Evolutionary conservation across 2,797 vertebrate species (phyloP), one percentile per base, ranked within the genome.

Genomic region (Pangasius mekongensis): DNA sequence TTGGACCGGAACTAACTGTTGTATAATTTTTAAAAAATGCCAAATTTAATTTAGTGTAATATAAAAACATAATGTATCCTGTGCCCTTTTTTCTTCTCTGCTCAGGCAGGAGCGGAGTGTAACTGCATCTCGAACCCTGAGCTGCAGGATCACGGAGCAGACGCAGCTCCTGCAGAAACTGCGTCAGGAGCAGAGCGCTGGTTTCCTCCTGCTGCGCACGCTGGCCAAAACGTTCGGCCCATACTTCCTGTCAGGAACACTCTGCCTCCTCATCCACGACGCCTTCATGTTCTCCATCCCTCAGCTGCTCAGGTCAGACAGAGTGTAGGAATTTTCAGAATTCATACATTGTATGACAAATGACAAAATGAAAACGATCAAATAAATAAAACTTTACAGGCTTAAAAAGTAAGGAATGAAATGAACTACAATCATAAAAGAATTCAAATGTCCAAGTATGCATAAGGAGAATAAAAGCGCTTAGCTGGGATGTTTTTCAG

Each of bases 261-360:
- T 95, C 71, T 95, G 93, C 91, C 94, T 97, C 83, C 4, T 97
- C 88, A 60, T 95, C 88, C 94, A 97, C 2, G 97, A 98, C 1
- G 69, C 94, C 90, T 95, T 97, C 94, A 93, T 97, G 95, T 98
- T 98, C 60, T 90, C 96, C 2, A 92, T 96, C 27, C 97, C 97
- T 0, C 96, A 96, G 91, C 92, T 97, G 52, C 94, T 98, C 89
- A 97, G 97, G 97, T 98, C 89, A 62, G 94, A 36, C 6, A 5
- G 5, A 43, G 27, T 22, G 18, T 1, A 43, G 36, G 33, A 27
- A 24, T 47, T 47, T 43, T 22, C 20, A 73, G 20, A 43, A 3
- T 11, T 43, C 33, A 43, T 47, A 13, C 36, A 84, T n/a, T 60
- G 3, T 47, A n/a, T n/a, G 8, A 52, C 66, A 33, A 33, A 67